A percentile compares a stretch with the other conserved stretches of the same genome.
phyloP scores from a whole-genome alignment of 2,113 vertebrate species.

The Chaenogobius annularis region DNA sequence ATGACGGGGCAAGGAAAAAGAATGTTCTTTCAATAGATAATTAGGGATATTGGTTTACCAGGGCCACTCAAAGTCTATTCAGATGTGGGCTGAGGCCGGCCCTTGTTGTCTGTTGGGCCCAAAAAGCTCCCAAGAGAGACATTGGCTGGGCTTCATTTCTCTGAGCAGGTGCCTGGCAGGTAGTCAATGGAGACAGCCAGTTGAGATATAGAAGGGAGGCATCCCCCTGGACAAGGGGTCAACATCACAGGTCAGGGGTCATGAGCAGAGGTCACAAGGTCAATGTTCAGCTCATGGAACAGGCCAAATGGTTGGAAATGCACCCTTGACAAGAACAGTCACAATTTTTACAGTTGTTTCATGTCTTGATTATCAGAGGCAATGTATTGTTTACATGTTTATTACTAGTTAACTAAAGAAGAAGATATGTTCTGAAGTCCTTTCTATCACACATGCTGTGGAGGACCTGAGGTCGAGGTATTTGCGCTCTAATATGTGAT shows the following conservation, averaged over 20 bases:
- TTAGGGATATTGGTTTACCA: constrained; percentile 93
- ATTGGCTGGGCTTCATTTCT: constrained; percentile 89
- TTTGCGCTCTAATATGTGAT: constrained; percentile 64
- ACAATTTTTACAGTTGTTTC: not conserved
- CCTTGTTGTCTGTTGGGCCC: constrained; percentile 75
- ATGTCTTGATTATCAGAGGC: not conserved
- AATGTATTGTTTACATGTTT: not conserved
- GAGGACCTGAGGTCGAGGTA: constrained; percentile 61
- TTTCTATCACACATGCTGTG: constrained; percentile 21
- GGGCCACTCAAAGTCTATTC: constrained; percentile 78
- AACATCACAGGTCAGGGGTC: constrained; percentile 85
- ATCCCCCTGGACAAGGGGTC: constrained; percentile 82
- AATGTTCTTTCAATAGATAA: constrained; percentile 87
- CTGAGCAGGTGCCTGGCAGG: constrained; percentile 92
- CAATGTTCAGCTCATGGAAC: constrained; percentile 80
- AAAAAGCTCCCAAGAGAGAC: constrained; percentile 84
- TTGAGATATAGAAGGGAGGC: constrained; percentile 74
- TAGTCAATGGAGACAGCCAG: constrained; percentile 89
- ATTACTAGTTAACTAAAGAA: not conserved
- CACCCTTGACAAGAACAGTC: constrained; percentile 20
- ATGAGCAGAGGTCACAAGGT: constrained; percentile 82
- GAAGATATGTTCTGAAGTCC: constrained; percentile 27
- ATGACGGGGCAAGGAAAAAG: constrained; percentile 79
- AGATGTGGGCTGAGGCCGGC: constrained; percentile 74
- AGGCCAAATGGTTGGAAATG: constrained; percentile 82